Percentiles rank a stretch among this genome's conserved stretches.
Evolutionary conservation across 1,140 invertebrate genomes (phyloP).

Genomic region (roundworm (Caenorhabditis elegans)): WBcel235 BX284604.4:4198001-4198500

Average conservation of each 20-base stretch:
- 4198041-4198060: constrained; percentile 26
- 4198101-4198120: constrained; percentile 6
- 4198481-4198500: no score
- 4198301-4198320: not conserved
- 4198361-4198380: no score
- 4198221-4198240: no score
- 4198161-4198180: not conserved
- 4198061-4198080: constrained; percentile 35
- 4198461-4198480: no score
- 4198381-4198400: no score
- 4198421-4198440: no score
- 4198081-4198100: not conserved
- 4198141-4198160: constrained; percentile 34
- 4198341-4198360: no score
- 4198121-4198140: not conserved
- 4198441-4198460: no score
- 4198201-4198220: constrained; percentile 4
- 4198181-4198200: not conserved
- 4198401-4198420: no score
- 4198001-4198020: not conserved
- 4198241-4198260: no score
- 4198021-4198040: not conserved
- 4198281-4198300: no score
- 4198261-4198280: no score
- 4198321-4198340: not conserved